Evolutionary conservation across 2,888 invertebrate genomes (phyloP), one percentile per base, ranked within the genome.

Genomic region (Phortica okadai): DNA sequence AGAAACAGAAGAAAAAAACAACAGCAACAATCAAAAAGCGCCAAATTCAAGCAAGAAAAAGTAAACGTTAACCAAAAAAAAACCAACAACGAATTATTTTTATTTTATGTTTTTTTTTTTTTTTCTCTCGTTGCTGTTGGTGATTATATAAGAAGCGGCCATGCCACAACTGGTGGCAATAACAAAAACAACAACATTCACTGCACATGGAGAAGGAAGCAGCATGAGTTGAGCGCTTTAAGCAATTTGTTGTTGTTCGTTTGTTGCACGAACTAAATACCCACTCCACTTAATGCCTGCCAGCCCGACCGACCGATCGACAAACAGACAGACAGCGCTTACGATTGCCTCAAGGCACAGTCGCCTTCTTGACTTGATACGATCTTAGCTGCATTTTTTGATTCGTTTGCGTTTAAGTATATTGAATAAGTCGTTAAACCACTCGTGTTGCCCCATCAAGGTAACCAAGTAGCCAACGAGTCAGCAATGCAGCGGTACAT

Each of bases 141-240:
- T 82, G 77, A 84, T 86, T 86, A 86, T 86, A 86, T 86, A 86
- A 86, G 82, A 86, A 86, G 85, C 88, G 88, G 89, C 88, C 88
- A 88, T 86, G 85, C 85, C 85, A 86, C 85, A 88, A 88, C 70
- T 72, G 70, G 70, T 72, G 70, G 70, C 70, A 69, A 41, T 66
- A 21, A 59, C 66, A 66, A 66, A 5, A 66, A 33, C 70, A 56
- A 56, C 70, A 72, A 72, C 70, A 72, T 54, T 69, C 45, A 33
- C 56, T 6, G 56, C 14, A 54, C 50, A 14, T 14, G 70, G 10
- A 72, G 56, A 72, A 72, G 70, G 70, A 72, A 72, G 70, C 70
- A 45, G 54, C 14, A 33, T 66, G 66, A n/a, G 66, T 66, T 66
- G 14, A 69, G 50, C 21, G 50, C 45, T 41, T 16, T 16, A 16